Evolutionary conservation across 1,140 invertebrate species (phyloP), one percentile per base, ranked within the genome.

Genomic region (Macrostomum lignano): DNA sequence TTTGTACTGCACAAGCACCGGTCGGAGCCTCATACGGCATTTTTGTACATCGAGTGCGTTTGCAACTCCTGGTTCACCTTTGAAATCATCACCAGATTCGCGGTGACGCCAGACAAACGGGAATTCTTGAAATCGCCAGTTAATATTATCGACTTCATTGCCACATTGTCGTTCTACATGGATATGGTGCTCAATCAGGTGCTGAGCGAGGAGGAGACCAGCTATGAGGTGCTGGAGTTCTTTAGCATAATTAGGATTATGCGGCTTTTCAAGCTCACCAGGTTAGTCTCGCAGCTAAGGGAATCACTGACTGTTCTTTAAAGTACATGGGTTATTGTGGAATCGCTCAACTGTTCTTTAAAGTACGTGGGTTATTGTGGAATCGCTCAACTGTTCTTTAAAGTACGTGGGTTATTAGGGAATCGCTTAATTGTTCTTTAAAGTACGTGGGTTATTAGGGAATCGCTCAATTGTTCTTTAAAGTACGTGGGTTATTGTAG

Each of bases 201-300:
- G 11, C 15, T 25, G 10, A 26, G n/a, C 20, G 82, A 82, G 63
- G 55, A 19, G 15, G n/a, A 22, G 3, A 17, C 11, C 15, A 21
- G 25, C 20, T 23, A 37, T 3, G 30, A 43, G 10, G 33, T 36
- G 0, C 33, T 55, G 6, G 44, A 49, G 32, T 39, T 45, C 7
- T 30, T 55, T 1, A 33, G 46, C 22, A 38, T 51, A 0, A 41
- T 51, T 9, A 36, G 52, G 25, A 51, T 54, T 26, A 46, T 52
- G 28, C 35, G 50, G 9, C 48, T 54, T 14, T 43, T 55, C n/a
- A 44, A 47, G 38, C 29, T 57, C 17, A 48, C 50, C 3, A 37
- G 57, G 6, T n/a, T n/a, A n/a, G n/a, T n/a, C n/a, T n/a, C n/a
- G n/a, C n/a, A n/a, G n/a, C n/a, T n/a, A n/a, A n/a, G n/a, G n/a